A percentile compares a stretch with the other conserved stretches of the same genome.
These are phyloP conservation scores for Cosmia trapezina DNA, from an alignment of 2,888 invertebrate species.

Conservation along the genomic window DNA sequence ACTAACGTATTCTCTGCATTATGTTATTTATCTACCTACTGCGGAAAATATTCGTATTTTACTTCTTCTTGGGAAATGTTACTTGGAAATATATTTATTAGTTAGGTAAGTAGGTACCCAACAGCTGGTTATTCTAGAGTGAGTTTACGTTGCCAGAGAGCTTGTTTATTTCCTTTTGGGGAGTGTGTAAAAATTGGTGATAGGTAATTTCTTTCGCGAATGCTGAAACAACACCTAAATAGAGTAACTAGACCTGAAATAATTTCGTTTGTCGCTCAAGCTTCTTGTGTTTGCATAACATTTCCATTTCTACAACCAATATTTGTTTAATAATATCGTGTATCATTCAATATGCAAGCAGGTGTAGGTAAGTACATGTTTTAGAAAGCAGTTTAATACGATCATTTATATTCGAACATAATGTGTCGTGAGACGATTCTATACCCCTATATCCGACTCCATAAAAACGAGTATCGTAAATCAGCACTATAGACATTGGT, in stretches of 20 bases:
- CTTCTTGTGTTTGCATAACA: neutral
- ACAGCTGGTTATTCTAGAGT: neutral
- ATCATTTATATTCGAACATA: constrained; percentile 76
- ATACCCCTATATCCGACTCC: constrained; percentile 47
- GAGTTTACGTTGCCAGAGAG: too few relatives aligned
- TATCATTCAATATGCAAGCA: constrained; percentile 43
- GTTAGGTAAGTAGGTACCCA: too few relatives aligned
- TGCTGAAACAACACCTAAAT: neutral
- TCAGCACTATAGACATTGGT: constrained; percentile 59
- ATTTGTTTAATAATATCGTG: constrained; percentile 23
- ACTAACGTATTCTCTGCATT: constrained; percentile 1
- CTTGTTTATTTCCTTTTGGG: neutral
- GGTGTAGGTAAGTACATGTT: constrained; percentile 53
- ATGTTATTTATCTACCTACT: constrained; percentile 14
- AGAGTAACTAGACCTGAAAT: neutral
- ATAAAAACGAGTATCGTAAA: constrained; percentile 69
- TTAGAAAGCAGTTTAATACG: constrained; percentile 77
- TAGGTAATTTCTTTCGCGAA: neutral
- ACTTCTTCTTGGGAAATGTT: neutral
- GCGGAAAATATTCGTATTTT: neutral
- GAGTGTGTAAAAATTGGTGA: neutral
- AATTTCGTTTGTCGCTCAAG: too few relatives aligned
- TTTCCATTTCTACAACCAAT: constrained; percentile 18
- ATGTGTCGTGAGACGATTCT: constrained; percentile 58
- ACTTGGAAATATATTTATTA: neutral